Base-by-base conservation (phyloP, 2,888 invertebrate genomes). In the Nephrotoma appendiculata region DNA sequence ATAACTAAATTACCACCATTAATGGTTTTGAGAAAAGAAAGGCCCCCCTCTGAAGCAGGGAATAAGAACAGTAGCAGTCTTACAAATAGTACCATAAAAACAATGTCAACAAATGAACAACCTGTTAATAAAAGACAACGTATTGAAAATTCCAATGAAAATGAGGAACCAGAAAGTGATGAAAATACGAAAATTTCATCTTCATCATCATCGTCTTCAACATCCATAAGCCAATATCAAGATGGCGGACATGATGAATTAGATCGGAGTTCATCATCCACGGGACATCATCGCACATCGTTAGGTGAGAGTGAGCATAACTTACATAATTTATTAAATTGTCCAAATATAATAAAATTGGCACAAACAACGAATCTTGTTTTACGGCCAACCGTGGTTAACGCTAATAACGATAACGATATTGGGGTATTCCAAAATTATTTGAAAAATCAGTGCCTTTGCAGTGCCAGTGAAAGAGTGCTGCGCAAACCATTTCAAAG, bases 91-190 rank as follows among this genome's bases (percentile, higher is more conserved):
- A 88, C 88, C 71, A 86, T 85, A 84, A 88, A 71, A 86, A 95
- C 52, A 41, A 86, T 52, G 52, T 52, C 95, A 95, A 95, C 94
- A 90, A 94, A 94, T 89, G 95, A 96, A 92, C 96, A 96, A 92
- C 97, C 97, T 89, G 95, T 95, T 89, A 96, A 96, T 91, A 97
- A 97, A 93, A 95, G 96, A 90, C 95, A 95, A 90, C 94, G 96
- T 90, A 94, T 96, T 89, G 94, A 95, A 87, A 90, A 88, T 84
- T 52, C 57, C 2, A 41, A 52, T 88, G 87, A 85, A 57, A 88
- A 87, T 85, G 87, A 86, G 31, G 85, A 86, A 85, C 86, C 87
- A 1, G 15, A 86, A 57, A 86, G 87, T 44, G 85, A 87, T 87
- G 57, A 85, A 48, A 42, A 43, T 11, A 84, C 88, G 86, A 71